Conservation (phyloP, 2,113 vertebrate genomes). For the Apeltes quadracus region DNA sequence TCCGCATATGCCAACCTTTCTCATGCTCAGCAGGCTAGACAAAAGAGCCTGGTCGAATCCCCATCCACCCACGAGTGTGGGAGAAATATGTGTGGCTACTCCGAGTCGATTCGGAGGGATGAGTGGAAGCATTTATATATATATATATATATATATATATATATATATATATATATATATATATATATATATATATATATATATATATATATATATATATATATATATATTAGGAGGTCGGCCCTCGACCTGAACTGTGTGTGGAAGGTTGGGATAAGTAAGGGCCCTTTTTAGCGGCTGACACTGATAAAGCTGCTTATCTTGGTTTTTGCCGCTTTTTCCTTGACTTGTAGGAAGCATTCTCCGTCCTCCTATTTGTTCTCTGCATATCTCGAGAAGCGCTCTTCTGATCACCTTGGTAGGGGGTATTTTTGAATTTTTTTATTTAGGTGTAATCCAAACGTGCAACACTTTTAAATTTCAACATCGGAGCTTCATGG, state of each 20-base stretch:
- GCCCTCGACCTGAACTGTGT: constrained; percentile 62
- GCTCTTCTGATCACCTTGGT: background rate
- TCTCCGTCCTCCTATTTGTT: background rate
- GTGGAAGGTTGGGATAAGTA: constrained; percentile 62
- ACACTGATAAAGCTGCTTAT: constrained; percentile 60
- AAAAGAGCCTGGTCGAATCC: constrained; percentile 10
- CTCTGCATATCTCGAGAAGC: background rate
- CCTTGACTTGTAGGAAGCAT: constrained; percentile 1
- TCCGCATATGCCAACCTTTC: background rate
- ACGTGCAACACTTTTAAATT: background rate
- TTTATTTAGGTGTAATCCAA: background rate
- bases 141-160: no score
- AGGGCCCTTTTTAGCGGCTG: constrained; percentile 34
- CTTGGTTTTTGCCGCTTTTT: constrained; percentile 30
- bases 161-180: no score
- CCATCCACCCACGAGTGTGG: constrained; percentile 6
- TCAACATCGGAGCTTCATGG: background rate
- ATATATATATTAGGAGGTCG: no score
- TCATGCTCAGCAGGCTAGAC: background rate
- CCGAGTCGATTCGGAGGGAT: constrained; percentile 42
- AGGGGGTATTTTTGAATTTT: background rate
- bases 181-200: no score
- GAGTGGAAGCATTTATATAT: no score
- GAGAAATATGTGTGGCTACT: constrained; percentile 38
- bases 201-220: no score